Conservation (phyloP, 2,797 vertebrate genomes). For the Dryobates pubescens region DNA sequence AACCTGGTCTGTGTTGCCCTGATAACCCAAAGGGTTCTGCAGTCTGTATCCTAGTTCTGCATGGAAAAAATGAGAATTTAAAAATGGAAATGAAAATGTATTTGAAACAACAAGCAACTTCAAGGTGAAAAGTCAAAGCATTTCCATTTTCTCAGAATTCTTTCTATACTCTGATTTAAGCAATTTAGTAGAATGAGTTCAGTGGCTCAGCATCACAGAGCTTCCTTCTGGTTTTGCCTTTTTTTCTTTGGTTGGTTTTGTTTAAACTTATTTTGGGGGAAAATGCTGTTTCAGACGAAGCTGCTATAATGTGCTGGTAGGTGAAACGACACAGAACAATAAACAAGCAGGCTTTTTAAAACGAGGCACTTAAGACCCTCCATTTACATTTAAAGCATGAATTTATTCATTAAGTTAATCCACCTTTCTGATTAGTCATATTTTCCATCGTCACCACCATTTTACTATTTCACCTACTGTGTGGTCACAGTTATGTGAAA, state of each 20-base stretch:
- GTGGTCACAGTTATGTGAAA: slow-evolving; percentile 16
- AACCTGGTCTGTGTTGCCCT: neutral
- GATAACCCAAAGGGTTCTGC: neutral
- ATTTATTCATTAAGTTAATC: slow-evolving; percentile 28
- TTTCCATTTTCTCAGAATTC: neutral
- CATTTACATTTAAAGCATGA: neutral
- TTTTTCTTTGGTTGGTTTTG: neutral
- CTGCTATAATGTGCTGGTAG: neutral
- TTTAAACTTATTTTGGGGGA: neutral
- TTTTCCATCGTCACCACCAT: slow-evolving; percentile 19
- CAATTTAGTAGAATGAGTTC: neutral
- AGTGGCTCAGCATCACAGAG: neutral
- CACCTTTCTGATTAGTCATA: slow-evolving; percentile 28
- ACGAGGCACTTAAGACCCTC: neutral
- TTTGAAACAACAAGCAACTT: neutral
- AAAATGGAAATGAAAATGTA: neutral
- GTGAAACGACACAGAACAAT: slow-evolving; percentile 11
- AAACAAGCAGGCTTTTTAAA: neutral
- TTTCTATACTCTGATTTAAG: neutral
- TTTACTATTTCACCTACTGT: slow-evolving; percentile 16
- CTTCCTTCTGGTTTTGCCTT: neutral
- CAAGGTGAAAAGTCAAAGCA: neutral
- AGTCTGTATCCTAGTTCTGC: neutral
- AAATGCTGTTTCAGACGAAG: neutral
- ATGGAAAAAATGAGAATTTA: neutral